Evolutionary conservation across 2,888 invertebrate species (phyloP).

Genomic region (Brachypterus glaber): DNA sequence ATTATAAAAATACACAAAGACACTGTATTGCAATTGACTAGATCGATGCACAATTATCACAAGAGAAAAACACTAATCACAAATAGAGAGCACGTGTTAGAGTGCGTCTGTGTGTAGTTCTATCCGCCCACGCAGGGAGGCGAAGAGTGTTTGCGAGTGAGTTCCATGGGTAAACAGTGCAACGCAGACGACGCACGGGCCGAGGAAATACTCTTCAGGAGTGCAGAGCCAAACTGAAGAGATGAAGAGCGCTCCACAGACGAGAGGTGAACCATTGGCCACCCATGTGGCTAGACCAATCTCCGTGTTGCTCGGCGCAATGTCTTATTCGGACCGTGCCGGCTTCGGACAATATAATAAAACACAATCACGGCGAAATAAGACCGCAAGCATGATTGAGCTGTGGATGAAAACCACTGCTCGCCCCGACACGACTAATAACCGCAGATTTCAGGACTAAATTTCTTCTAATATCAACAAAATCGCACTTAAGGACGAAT

Average conservation of each 20-base stretch:
- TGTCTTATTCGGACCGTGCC: slow-evolving; percentile 39
- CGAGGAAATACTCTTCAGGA: slow-evolving; percentile 17
- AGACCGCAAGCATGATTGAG: slow-evolving; percentile 40
- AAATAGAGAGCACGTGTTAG: too few species aligned
- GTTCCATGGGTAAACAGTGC: not conserved
- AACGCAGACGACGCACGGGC: not conserved
- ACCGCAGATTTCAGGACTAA: too few species aligned
- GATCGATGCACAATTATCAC: too few species aligned
- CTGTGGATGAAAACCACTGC: slow-evolving; percentile 27
- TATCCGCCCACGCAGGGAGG: too few species aligned
- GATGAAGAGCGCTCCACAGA: slow-evolving; percentile 22
- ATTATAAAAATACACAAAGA: too few species aligned
- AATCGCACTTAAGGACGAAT: too few species aligned
- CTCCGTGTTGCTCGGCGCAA: slow-evolving; percentile 41
- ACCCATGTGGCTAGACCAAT: slow-evolving; percentile 43
- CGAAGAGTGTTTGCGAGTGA: too few species aligned
- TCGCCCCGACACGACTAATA: not conserved
- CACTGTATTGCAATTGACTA: too few species aligned
- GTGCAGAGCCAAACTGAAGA: slow-evolving; percentile 11
- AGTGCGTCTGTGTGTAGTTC: too few species aligned
- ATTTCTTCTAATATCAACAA: too few species aligned
- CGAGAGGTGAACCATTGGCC: slow-evolving; percentile 33
- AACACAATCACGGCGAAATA: slow-evolving; percentile 39
- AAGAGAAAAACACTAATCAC: too few species aligned
- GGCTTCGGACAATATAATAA: slow-evolving; percentile 39